Base-by-base conservation (phyloP, 1,140 invertebrate genomes). In the Scaptomyza hsui region DNA sequence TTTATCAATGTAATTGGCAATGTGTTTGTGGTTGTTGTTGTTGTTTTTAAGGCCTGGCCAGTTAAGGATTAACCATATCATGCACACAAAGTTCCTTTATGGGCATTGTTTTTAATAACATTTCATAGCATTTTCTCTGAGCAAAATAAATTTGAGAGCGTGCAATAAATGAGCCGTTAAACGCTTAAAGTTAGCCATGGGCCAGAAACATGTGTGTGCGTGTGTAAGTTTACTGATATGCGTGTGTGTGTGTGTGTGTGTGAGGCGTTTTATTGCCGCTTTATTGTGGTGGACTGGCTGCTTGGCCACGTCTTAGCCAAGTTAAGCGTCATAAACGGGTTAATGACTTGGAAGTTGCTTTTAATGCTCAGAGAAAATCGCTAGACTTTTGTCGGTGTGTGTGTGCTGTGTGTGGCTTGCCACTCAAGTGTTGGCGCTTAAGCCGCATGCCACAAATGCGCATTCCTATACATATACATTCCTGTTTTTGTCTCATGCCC, bases 321-420 rank as follows among this genome's bases (percentile, higher is more conserved):
- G 78, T 82, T 88, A 70, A 75, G 82, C 82, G 78, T 48, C 78
- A 88, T 88, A 88, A 88, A 88, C 82, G 82, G 82, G 82, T 88
- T 88, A 88, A 88, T 88, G 82, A 88, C 82, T 88, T 82, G 82
- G 82, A 88, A 86, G 81, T 88, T 86, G 70, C 77, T 72, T 81
- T 88, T 81, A 88, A 86, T 88, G 85, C 78, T 65, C 59, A 53
- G 56, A 76, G 65, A 70, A 83, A 69, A 62, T 64, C 67, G 56
- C 48, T n/a, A 53, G 63, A 65, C 59, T 55, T 75, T n/a, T 41
- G 9, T 12, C 62, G 15, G 13, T 63, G 45, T 37, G 0, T 63
- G 49, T 21, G 26, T 62, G 32, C 26, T 19, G 62, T 56, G 44
- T 47, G 29, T 13, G 18, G 18, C 7, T 21, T 59, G 49, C 61